Percentiles rank a stretch among this genome's conserved stretches.
phyloP scores from a whole-genome alignment of 1,140 invertebrate genomes.

The Popillia japonica region DNA sequence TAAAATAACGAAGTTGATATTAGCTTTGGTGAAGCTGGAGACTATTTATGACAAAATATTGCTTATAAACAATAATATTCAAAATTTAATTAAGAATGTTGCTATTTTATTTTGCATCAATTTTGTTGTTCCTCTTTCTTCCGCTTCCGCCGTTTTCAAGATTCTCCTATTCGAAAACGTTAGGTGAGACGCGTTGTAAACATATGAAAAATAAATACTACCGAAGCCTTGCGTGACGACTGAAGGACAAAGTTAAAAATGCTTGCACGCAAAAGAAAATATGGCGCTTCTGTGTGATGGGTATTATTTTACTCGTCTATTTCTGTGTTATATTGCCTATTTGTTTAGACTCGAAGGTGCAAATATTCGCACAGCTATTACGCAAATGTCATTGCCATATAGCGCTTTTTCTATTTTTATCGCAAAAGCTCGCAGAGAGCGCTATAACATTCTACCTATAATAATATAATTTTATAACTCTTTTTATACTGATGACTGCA shows the following conservation, averaged over 20 bases:
- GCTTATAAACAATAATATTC: too few species aligned
- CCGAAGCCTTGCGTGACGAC: neutral
- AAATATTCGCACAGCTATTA: constrained; percentile 32
- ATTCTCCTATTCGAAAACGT: too few species aligned
- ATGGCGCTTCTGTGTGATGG: constrained; percentile 24
- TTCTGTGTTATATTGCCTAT: constrained; percentile 34
- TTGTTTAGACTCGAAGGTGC: constrained; percentile 19
- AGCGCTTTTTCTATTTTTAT: constrained; percentile 26
- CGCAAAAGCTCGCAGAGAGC: too few species aligned
- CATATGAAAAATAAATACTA: neutral
- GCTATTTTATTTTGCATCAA: too few species aligned
- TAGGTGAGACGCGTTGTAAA: too few species aligned
- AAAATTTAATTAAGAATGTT: too few species aligned
- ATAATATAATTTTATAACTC: neutral
- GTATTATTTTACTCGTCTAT: constrained; percentile 29
- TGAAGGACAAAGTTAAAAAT: constrained; percentile 29
- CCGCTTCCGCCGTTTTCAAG: too few species aligned
- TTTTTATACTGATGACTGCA: too few species aligned
- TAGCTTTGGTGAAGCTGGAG: too few species aligned
- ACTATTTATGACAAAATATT: too few species aligned
- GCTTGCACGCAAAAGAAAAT: constrained; percentile 28
- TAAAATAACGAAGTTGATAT: too few species aligned
- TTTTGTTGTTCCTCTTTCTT: too few species aligned
- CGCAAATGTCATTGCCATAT: constrained; percentile 28
- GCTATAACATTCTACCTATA: neutral